Evolutionary conservation across 2,888 invertebrate species (phyloP), one percentile per base, ranked within the genome.

Genomic region (Eupithecia abbreviata): DNA sequence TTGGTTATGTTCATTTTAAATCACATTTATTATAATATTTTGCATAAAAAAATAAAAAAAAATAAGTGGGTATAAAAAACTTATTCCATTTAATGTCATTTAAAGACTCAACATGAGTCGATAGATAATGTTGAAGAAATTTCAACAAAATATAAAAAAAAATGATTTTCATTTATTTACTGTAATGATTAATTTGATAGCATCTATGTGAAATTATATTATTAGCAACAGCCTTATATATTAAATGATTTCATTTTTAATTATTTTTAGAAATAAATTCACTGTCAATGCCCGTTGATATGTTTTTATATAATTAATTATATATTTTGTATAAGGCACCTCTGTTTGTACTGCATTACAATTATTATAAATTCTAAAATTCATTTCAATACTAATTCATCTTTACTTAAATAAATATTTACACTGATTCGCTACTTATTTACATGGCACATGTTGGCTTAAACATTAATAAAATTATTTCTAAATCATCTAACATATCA

Each of bases 401-500:
- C 79, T 79, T 41, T 66, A 80, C 82, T 82, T 68, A 55, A 81
- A 81, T 82, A 84, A 77, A 71, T 84, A 86, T 84, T 82, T 84
- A 85, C 84, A 83, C 79, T 83, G 68, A 79, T 80, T 82, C 77
- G 80, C 83, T 86, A 88, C 85, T 89, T 91, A 91, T 91, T 87
- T 91, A 93, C 92, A 94, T 94, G 94, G 94, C 94, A 94, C 93
- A 87, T 89, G 85, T 89, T 89, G 89, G 89, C 87, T 91, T 92
- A 90, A 43, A 74, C 45, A 62, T 51, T 74, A 75, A 15, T 75
- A 66, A 65, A 78, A 66, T 73, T 73, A 75, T 73, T 18, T 70
- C 58, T 9, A 67, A 41, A 70, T 62, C 47, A 55, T 30, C 15
- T 73, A 73, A 77, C 72, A 67, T 47, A 45, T 45, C 15, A 47